phyloP scores from a whole-genome alignment of 2,113 vertebrate species.

The Actenoides lindsayi region DNA sequence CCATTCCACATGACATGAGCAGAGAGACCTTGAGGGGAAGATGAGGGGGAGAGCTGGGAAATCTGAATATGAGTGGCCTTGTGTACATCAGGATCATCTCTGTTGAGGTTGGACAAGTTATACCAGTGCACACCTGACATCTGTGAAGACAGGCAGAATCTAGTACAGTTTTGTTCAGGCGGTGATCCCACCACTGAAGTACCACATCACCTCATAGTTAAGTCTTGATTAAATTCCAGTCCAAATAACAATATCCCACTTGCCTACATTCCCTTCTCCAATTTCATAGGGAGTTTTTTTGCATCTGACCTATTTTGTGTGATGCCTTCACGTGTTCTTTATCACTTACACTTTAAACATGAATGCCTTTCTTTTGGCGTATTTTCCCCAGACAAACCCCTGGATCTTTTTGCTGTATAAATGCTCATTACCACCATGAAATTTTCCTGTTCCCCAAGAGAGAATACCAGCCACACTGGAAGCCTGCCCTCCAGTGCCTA shows the following conservation, averaged over 20 bases:
- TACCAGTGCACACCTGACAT: conserved; percentile 30
- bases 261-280: conserved; percentile 15
- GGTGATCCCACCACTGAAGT: background rate
- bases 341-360: background rate
- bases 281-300: background rate
- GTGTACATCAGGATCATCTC: background rate
- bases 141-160: conserved; percentile 40
- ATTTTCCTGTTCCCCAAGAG: background rate
- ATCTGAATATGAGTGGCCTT: conserved; percentile 8
- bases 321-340: background rate
- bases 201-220: conserved; percentile 23
- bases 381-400: background rate
- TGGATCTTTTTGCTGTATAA: background rate
- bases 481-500: background rate
- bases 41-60: background rate
- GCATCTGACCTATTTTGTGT: conserved; percentile 6
- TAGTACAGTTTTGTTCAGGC: conserved; percentile 27
- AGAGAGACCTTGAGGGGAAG: conserved; percentile 35
- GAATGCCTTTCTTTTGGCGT: background rate
- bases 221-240: conserved; percentile 48
- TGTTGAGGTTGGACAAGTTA: conserved; percentile 12
- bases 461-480: background rate
- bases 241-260: conserved; percentile 16
- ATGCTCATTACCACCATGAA: background rate
- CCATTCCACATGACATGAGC: conserved; percentile 45